These are phyloP conservation scores for Limnephilus lunatus DNA, from an alignment of 2,888 invertebrate species.

Conservation along the genomic window DNA sequence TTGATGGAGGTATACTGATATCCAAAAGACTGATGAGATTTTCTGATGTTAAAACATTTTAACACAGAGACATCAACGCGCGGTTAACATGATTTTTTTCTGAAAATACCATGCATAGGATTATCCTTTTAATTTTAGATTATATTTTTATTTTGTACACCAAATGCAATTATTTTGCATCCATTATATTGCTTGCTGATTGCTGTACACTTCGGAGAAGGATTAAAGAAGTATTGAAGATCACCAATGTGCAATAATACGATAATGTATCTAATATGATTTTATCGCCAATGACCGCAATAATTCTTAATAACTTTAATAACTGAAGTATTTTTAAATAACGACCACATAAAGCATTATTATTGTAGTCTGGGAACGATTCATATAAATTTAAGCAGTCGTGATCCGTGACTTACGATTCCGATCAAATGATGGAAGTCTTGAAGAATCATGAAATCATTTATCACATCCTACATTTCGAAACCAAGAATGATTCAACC, in stretches of 20 bases:
- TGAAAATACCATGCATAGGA: neutral
- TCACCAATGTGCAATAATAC: neutral
- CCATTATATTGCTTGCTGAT: no score
- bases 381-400: neutral
- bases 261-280: neutral
- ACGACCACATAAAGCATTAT: neutral
- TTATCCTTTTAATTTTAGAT: neutral
- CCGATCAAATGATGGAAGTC: neutral
- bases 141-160: neutral
- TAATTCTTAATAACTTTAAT: neutral
- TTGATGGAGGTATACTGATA: no score
- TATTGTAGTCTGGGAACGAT: neutral
- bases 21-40: no score
- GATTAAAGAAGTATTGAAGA: neutral
- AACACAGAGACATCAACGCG: no score
- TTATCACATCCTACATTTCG: neutral
- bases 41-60: no score
- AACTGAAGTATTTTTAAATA: neutral
- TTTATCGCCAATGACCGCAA: neutral
- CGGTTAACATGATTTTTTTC: no score
- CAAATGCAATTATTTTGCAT: neutral
- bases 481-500: neutral
- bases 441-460: neutral
- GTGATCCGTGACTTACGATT: slow-evolving; percentile 32
- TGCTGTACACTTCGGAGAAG: neutral